Percentiles rank a stretch among this genome's conserved stretches.
Evolutionary conservation across 2,888 invertebrate species (phyloP).

Genomic region (Drosophila maculinotata): DNA sequence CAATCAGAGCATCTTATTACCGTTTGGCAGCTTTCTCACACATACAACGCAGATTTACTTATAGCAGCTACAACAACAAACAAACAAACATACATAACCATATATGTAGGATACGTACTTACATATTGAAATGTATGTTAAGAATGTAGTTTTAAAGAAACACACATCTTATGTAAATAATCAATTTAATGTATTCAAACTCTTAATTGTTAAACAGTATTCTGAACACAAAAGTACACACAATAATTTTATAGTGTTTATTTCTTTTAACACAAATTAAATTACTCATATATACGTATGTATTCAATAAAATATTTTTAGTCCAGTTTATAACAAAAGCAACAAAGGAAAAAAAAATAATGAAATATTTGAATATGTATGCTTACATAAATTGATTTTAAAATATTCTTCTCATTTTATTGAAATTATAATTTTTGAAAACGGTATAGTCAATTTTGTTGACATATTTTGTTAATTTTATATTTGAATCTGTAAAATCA

Average conservation of each 20-base stretch:
- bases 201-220: conserved; percentile 5
- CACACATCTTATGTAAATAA: conserved; percentile 6
- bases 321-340: not conserved
- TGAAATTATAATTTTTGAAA: too few species aligned
- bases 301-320: not conserved
- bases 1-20: not conserved
- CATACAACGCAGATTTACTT: conserved; percentile 25
- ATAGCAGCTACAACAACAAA: conserved; percentile 6
- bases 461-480: too few species aligned
- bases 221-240: not conserved
- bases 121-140: conserved; percentile 23
- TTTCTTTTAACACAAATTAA: not conserved
- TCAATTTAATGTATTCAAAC: not conserved
- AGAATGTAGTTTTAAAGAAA: conserved; percentile 3
- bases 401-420: too few species aligned
- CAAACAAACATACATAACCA: not conserved
- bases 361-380: too few species aligned
- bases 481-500: too few species aligned
- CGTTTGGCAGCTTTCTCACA: conserved; percentile 1
- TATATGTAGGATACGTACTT: not conserved
- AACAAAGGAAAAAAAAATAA: not conserved
- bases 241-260: conserved; percentile 3
- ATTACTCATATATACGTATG: too few species aligned
- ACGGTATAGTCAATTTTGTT: too few species aligned
- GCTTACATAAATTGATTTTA: not conserved